Conservation (phyloP, 2,113 vertebrate species). For the Amphilophus citrinellus region DNA sequence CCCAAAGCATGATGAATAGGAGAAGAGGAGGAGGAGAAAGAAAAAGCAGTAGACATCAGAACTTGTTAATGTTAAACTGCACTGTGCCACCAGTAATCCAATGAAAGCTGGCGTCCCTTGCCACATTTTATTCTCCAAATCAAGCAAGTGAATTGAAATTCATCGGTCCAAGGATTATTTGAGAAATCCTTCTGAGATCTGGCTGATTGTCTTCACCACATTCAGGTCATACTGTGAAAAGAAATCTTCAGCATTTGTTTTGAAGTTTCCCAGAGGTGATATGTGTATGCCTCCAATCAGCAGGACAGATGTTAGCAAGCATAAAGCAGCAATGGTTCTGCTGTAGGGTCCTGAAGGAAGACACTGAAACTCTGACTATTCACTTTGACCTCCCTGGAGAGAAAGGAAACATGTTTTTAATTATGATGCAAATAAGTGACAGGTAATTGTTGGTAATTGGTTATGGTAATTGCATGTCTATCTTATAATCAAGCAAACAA, state of each 20-base stretch:
- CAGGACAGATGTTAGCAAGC: not conserved
- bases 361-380: no score
- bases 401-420: no score
- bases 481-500: not conserved
- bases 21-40: constrained; percentile 2
- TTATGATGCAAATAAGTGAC: not conserved
- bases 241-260: not conserved
- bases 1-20: constrained; percentile 2
- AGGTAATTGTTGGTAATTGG: not conserved
- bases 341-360: no score
- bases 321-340: no score
- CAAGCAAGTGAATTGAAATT: not conserved
- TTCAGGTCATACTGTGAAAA: not conserved
- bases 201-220: not conserved
- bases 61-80: constrained; percentile 24
- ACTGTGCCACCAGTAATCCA: not conserved
- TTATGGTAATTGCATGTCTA: no score
- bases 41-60: constrained; percentile 18
- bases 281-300: not conserved
- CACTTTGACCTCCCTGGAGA: no score
- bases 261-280: not conserved
- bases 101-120: constrained; percentile 21
- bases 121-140: constrained; percentile 9
- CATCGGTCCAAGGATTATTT: constrained; percentile 1
- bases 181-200: not conserved